phyloP scores from a whole-genome alignment of 2,113 vertebrate species.

The Carollia perspicillata region DNA sequence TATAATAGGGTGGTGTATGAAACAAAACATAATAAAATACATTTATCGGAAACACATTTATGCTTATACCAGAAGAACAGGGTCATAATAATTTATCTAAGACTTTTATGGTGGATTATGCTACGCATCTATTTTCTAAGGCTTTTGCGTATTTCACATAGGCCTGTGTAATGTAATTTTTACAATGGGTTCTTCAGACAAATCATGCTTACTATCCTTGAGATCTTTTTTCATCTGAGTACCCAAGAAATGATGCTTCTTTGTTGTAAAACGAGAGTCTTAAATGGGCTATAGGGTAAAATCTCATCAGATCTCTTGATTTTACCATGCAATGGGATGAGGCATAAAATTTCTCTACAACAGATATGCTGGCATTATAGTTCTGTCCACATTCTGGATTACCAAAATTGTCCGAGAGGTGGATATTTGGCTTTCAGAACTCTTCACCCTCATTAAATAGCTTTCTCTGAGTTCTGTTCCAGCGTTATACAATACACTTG shows the following conservation, averaged over 20 bases:
- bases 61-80: conserved; percentile 56
- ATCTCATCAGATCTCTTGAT: not conserved
- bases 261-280: conserved; percentile 14
- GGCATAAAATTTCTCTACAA: not conserved
- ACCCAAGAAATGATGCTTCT: not conserved
- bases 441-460: not conserved
- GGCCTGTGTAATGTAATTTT: conserved; percentile 61
- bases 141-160: conserved; percentile 66
- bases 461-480: not conserved
- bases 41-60: conserved; percentile 73
- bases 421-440: not conserved
- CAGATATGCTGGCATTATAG: not conserved
- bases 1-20: conserved; percentile 59
- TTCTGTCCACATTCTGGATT: not conserved
- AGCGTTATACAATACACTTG: not conserved
- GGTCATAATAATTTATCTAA: conserved; percentile 65
- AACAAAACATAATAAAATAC: conserved; percentile 68
- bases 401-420: not conserved
- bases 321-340: not conserved
- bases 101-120: conserved; percentile 63
- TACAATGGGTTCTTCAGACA: conserved; percentile 26
- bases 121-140: conserved; percentile 61
- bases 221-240: conserved; percentile 21
- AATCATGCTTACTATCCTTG: conserved; percentile 48
- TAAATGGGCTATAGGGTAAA: not conserved